Percentiles rank a stretch among this genome's conserved stretches.
phyloP scores from a whole-genome alignment of 1,140 invertebrate species.

The Schmidtea mediterranea region DNA sequence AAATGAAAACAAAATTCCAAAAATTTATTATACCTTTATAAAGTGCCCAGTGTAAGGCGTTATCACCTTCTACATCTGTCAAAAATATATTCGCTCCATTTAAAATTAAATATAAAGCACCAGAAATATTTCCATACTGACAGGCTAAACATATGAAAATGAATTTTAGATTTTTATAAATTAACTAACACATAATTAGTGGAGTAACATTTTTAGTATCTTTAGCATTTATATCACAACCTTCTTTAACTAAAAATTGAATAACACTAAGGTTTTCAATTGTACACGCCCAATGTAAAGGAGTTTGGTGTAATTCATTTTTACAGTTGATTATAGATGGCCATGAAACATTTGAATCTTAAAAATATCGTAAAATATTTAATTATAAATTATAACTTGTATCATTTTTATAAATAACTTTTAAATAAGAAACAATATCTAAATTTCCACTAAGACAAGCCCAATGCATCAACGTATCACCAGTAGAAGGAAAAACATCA shows the following conservation, averaged over 20 bases:
- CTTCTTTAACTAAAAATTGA: constrained; percentile 27
- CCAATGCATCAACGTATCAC: no score
- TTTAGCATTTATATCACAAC: constrained; percentile 57
- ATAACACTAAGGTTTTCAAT: constrained; percentile 45
- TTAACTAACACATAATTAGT: constrained; percentile 37
- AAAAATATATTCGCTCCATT: constrained; percentile 53
- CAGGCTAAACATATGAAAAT: constrained; percentile 33
- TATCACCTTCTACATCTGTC: constrained; percentile 65
- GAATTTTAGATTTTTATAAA: no score
- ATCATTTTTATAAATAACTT: no score
- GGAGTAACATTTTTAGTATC: constrained; percentile 69
- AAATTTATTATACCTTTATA: constrained; percentile 38
- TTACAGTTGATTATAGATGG: constrained; percentile 25
- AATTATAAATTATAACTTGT: no score
- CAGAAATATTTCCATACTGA: constrained; percentile 63
- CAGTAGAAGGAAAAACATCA: no score
- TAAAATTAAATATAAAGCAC: constrained; percentile 56
- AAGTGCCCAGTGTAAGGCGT: constrained; percentile 64
- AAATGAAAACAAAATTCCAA: no score
- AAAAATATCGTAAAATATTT: no score
- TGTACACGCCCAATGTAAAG: constrained; percentile 66
- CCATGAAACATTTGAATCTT: no score
- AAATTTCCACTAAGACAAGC: no score
- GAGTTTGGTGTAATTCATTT: constrained; percentile 54
- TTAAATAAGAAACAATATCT: no score